Base-by-base conservation (phyloP, 2,113 vertebrate species). In the Hippocampus zosterae region DNA sequence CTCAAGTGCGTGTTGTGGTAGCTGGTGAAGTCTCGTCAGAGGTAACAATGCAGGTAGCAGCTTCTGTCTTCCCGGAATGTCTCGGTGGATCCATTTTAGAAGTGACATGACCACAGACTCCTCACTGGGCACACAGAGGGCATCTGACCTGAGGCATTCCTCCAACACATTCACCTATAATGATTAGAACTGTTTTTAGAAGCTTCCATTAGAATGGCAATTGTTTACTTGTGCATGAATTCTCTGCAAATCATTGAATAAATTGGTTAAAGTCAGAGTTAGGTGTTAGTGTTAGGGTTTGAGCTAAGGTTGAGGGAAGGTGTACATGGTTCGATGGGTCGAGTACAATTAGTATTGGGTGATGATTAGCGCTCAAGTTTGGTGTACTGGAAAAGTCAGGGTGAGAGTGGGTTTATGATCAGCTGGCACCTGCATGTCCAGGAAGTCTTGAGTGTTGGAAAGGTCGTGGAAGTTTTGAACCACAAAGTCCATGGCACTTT, bases 1-100 rank as follows among this genome's bases (percentile, higher is more conserved):
- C 81, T 83, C 73, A 15, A 91, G 76, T 2, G 52, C 53, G 53
- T 79, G 10, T 57, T 71, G 27, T 25, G 96, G 90, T 69, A 98
- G 84, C 71, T 98, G 97, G 75, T 98, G 95, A 21, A 98, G 89
- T 80, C 95, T 92, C 18, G 95, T 93, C 18, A 92, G 93, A 70
- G 91, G 88, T 53, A 99, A 90, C 75, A 98, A 89, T 75, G 86
- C 83, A 7, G 90, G 89, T 27, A 99, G 85, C 59, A 94, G 85
- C 52, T 86, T 93, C 80, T 87, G 82, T 79, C 96, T 93, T 44
- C 76, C 86, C 59, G 93, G 90, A 55, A 92, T 72, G 64, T 93
- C 90, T 64, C 95, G 90, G 41, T 85, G 90, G 40, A 92, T 94
- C 97, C 97, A 99, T 0, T 77, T 89, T 27, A 99, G 89, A 53